These are phyloP conservation scores for Clinocottus analis DNA, from an alignment of 2,113 vertebrate species.

Conservation along the genomic window DNA sequence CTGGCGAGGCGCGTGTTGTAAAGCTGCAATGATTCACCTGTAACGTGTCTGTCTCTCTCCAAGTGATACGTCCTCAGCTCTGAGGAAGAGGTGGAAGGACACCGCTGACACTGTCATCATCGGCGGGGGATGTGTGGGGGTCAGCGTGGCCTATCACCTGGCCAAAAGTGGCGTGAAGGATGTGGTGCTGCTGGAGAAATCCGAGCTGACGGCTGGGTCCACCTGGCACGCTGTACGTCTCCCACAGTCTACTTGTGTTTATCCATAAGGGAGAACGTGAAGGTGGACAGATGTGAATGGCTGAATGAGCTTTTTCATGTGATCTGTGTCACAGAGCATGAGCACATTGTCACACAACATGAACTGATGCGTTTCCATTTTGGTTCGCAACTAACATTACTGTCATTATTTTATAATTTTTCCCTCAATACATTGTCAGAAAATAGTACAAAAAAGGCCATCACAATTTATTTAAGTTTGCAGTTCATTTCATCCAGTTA, in stretches of 20 bases:
- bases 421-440: neutral
- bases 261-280: neutral
- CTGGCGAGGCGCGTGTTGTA: neutral
- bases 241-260: neutral
- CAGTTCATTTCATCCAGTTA: neutral
- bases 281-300: neutral
- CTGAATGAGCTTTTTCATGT: neutral
- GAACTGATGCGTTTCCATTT: neutral
- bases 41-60: neutral
- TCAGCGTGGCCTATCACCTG: constrained; percentile 95
- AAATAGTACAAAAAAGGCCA: neutral
- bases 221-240: constrained; percentile 97
- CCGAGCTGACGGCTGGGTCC: constrained; percentile 96
- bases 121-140: constrained; percentile 94
- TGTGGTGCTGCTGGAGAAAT: constrained; percentile 95
- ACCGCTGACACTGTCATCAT: constrained; percentile 92
- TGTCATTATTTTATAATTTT: neutral
- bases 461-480: neutral
- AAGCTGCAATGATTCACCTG: neutral
- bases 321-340: neutral
- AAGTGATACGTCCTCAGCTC: constrained; percentile 61
- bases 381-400: neutral
- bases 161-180: constrained; percentile 94
- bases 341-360: neutral
- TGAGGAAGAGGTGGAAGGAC: constrained; percentile 89